Evolutionary conservation across 2,888 invertebrate species (phyloP).

Genomic region (Pristionchus maxplancki): DNA sequence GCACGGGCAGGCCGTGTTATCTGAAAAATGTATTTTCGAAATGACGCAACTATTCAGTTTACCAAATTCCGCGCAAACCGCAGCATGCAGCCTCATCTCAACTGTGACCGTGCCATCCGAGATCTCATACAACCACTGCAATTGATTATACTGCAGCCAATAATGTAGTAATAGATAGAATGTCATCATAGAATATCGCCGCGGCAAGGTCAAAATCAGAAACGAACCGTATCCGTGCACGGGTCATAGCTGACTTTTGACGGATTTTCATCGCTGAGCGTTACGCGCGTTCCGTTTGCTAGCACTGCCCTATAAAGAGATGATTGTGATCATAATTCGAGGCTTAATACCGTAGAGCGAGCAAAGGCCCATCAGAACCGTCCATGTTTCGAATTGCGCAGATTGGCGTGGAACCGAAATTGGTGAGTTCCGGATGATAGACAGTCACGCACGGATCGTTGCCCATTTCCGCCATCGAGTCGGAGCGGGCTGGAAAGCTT

Average conservation of each 20-base stretch:
- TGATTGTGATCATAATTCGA: background rate
- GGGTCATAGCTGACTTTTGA: background rate
- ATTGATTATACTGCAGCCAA: background rate
- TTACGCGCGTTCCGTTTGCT: background rate
- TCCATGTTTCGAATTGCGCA: background rate
- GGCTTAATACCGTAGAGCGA: background rate
- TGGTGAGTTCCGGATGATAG: background rate
- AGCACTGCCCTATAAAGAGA: background rate
- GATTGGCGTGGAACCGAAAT: background rate
- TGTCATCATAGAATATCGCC: background rate
- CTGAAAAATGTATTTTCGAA: background rate
- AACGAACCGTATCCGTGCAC: background rate
- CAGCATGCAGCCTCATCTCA: background rate
- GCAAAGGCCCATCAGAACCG: background rate
- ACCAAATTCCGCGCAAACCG: background rate
- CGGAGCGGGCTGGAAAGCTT: background rate
- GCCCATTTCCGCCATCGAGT: background rate
- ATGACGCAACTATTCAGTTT: background rate
- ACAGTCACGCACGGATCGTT: background rate
- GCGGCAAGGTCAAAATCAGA: background rate
- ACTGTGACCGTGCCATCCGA: background rate
- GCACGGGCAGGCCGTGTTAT: background rate
- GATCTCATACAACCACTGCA: background rate
- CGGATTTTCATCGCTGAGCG: background rate
- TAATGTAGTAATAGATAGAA: background rate